phyloP scores from a whole-genome alignment of 2,888 invertebrate species.

The Epistrophella euchroma region DNA sequence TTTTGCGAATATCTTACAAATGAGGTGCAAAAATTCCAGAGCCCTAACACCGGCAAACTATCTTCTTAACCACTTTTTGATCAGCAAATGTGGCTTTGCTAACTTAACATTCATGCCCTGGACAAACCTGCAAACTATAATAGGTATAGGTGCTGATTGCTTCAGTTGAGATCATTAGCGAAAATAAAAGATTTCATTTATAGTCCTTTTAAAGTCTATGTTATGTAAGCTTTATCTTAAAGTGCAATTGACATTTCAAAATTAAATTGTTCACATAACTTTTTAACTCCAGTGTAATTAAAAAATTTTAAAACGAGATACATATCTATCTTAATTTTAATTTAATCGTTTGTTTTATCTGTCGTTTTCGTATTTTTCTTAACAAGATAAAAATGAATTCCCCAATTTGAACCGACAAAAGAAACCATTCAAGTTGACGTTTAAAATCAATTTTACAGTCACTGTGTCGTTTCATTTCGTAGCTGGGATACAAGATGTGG shows the following conservation, averaged over 20 bases:
- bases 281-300: not conserved
- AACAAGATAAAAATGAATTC: slow-evolving; percentile 19
- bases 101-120: no score
- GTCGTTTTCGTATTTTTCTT: not conserved
- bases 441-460: slow-evolving; percentile 53
- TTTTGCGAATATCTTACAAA: no score
- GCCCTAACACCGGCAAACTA: no score
- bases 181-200: no score
- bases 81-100: no score
- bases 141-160: no score
- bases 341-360: slow-evolving; percentile 42
- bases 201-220: no score
- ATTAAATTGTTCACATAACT: slow-evolving; percentile 9
- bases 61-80: no score
- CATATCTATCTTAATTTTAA: slow-evolving; percentile 30
- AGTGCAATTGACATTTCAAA: not conserved
- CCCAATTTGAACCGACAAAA: slow-evolving; percentile 48
- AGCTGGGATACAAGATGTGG: not conserved
- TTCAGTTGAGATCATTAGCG: no score
- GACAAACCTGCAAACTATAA: no score
- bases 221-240: not conserved
- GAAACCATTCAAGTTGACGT: slow-evolving; percentile 48
- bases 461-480: slow-evolving; percentile 13
- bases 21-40: no score
- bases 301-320: slow-evolving; percentile 12